Base-by-base conservation (phyloP, 2,888 invertebrate genomes). In the Hartigia nigra region DNA sequence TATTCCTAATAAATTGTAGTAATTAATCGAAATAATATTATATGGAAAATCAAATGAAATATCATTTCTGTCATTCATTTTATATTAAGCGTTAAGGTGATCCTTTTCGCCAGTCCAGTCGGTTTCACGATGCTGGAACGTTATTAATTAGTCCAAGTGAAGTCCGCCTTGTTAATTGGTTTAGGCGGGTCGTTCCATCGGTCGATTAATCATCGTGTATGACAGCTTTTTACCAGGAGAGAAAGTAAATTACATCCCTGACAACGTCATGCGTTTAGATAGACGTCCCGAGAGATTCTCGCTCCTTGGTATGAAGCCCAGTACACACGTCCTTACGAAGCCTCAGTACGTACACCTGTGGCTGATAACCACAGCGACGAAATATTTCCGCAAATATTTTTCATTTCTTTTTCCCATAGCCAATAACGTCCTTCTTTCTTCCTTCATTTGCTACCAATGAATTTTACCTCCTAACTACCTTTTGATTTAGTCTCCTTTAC, bases 181-280 rank as follows among this genome's bases (percentile, higher is more conserved):
- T 74, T n/a, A 34, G 34, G 72, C 72, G 31, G 72, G 31, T 72
- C 72, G 31, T 14, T 34, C 12, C 72, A 32, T 32, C 9, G 72
- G 12, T 23, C 34, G 72, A 72, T 72, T 72, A 72, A 72, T 72
- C 72, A 72, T 31, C 34, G 75, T 76, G 76, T 36, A 31, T 69
- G 78, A 78, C 79, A 74, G 76, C 80, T 81, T 82, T 84, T 84
- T 87, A 82, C 75, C 77, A 81, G 74, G 79, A 80, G 86, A 86
- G 87, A 87, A 86, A 87, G 87, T 87, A 86, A 86, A 87, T 87
- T 87, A 87, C 85, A 80, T 80, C 83, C 84, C 82, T 82, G 86
- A 87, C 86, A 83, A 72, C 72, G 72, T 84, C 84, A 81, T 74
- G 69, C 70, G 78, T 70, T 81, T 75, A 80, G 72, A 72, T 76